Evolutionary conservation across 2,888 invertebrate species (phyloP).

Genomic region (Julus scandinavius): DNA sequence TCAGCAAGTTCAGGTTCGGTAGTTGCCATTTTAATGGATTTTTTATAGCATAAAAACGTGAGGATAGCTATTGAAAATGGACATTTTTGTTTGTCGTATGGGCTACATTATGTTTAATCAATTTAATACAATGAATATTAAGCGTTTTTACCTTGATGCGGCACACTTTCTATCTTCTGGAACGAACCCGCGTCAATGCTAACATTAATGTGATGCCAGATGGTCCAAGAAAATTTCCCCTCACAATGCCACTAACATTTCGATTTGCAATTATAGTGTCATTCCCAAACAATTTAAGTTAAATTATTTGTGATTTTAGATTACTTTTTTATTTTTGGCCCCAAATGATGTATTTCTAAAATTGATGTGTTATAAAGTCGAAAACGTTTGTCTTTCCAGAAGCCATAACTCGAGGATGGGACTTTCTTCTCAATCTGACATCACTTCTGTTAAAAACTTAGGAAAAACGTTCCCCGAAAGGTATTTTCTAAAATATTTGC

Average conservation of each 20-base stretch:
- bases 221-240: background rate
- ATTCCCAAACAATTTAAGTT: too few species aligned
- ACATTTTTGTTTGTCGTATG: background rate
- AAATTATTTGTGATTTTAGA: too few species aligned
- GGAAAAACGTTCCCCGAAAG: background rate
- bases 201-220: background rate
- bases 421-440: background rate
- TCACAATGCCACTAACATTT: background rate
- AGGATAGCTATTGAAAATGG: background rate
- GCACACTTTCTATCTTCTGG: background rate
- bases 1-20: background rate
- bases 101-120: background rate
- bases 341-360: background rate
- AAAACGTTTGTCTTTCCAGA: background rate
- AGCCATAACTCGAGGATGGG: background rate
- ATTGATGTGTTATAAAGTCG: background rate
- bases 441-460: background rate
- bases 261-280: too few species aligned
- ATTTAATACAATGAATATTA: background rate
- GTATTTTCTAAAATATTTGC: background rate
- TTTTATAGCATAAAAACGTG: background rate
- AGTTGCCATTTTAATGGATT: background rate
- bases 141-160: background rate
- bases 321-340: too few species aligned
- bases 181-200: conserved; percentile 3